These are phyloP conservation scores for Triplophysa bombifrons DNA, from an alignment of 2,797 vertebrate species.

Conservation along the genomic window DNA sequence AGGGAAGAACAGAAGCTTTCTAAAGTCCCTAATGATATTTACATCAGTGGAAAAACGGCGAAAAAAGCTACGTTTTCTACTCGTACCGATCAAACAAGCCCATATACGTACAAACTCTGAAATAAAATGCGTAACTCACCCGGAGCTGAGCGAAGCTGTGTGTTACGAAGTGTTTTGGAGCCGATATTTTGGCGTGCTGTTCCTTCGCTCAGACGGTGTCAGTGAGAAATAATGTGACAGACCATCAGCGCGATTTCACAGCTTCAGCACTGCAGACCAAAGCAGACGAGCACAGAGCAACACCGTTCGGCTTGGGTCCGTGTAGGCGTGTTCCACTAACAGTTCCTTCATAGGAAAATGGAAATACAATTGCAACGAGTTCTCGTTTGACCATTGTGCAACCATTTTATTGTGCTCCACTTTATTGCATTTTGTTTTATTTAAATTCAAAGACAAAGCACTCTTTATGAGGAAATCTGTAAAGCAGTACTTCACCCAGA, in stretches of 20 bases:
- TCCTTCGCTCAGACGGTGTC: slow-evolving; percentile 69
- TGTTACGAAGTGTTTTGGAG: slow-evolving; percentile 66
- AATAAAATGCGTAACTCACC: slow-evolving; percentile 39
- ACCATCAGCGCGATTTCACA: slow-evolving; percentile 75
- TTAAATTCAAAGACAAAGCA: too few species aligned
- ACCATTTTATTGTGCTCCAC: too few species aligned
- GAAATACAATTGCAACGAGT: too few species aligned
- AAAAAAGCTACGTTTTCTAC: not conserved
- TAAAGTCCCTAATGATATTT: slow-evolving; percentile 53
- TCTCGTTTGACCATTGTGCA: too few species aligned
- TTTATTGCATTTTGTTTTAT: too few species aligned
- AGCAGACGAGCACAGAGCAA: slow-evolving; percentile 60
- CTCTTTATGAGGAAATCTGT: too few species aligned
- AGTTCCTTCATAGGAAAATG: too few species aligned
- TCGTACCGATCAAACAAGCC: not conserved
- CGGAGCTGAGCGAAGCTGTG: slow-evolving; percentile 40
- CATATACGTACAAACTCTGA: not conserved
- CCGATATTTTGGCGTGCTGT: slow-evolving; percentile 64
- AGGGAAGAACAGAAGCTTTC: slow-evolving; percentile 27
- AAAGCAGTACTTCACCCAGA: too few species aligned
- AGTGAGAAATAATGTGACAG: slow-evolving; percentile 81
- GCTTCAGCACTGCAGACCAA: slow-evolving; percentile 60
- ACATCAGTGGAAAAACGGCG: slow-evolving; percentile 29
- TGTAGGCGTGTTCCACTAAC: too few species aligned
- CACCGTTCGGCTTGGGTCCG: not conserved